Evolutionary conservation across 2,797 vertebrate genomes (phyloP).

Genomic region (Kryptopterus vitreolus): DNA sequence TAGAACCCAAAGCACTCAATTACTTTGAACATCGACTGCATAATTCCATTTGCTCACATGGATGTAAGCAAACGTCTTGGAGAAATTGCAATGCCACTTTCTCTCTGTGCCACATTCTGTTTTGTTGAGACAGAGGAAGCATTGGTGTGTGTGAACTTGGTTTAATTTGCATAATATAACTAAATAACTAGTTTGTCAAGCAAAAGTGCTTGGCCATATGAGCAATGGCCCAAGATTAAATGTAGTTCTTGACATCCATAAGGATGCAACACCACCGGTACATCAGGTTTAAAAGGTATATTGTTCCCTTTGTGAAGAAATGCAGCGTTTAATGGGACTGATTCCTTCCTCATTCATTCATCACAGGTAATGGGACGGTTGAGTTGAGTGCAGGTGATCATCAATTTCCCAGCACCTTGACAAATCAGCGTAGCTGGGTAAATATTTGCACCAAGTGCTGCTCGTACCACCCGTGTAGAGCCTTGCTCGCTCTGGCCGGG

Average conservation of each 20-base stretch:
- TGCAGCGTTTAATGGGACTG: neutral
- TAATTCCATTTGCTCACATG: neutral
- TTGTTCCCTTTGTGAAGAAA: neutral
- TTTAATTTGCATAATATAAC: neutral
- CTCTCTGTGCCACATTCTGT: neutral
- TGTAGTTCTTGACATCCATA: neutral
- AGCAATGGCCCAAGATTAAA: neutral
- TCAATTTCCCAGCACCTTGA: slow-evolving; percentile 42
- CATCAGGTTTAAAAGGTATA: neutral
- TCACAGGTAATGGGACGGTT: slow-evolving; percentile 37
- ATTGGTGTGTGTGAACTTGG: neutral
- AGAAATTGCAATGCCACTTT: neutral
- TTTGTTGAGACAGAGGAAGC: neutral
- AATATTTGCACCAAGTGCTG: slow-evolving; percentile 53
- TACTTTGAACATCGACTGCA: neutral
- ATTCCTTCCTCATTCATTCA: slow-evolving; percentile 29
- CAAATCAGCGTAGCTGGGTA: slow-evolving; percentile 49
- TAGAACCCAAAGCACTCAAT: slow-evolving; percentile 16
- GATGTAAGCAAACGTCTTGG: neutral
- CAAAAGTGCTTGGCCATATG: neutral
- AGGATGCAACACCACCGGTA: neutral
- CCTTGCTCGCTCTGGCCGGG: slow-evolving; percentile 38
- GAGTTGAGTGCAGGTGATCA: slow-evolving; percentile 43
- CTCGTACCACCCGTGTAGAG: slow-evolving; percentile 45
- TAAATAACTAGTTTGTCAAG: too few species aligned